Base-by-base conservation (phyloP, 2,888 invertebrate species). In the Agrotis puta region DNA sequence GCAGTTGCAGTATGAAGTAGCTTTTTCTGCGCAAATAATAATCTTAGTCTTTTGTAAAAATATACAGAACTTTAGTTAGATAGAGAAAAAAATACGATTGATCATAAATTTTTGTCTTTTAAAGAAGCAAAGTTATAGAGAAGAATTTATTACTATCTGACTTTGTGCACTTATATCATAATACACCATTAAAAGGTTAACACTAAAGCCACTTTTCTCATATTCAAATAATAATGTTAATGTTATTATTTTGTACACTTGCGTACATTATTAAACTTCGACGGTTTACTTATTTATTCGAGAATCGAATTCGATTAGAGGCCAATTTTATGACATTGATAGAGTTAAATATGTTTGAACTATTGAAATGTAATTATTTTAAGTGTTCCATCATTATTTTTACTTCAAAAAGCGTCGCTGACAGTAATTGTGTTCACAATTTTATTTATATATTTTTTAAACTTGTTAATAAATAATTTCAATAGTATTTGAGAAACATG, bases 251-350 rank as follows among this genome's bases (percentile, higher is more conserved):
- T 33, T 73, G 33, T 48, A 48, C 11, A 45, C 16, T 22, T 3
- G 4, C 13, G 13, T 27, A 22, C 22, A 20, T 45, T 61, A 47
- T 62, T 24, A 16, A 27, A 51, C 6, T 51, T 62, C 18, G 7
- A 57, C 39, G 24, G 27, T 47, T 54, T 5, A 56, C 43, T 50
- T 77, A 61, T 27, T 18, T 18, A 11, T 2, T 50, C 18, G 20
- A 47, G 11, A n/a, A 56, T 22, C 24, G 5, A 75, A 75, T 64
- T 51, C 54, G 45, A 65, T 80, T 74, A 74, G 22, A n/a, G 6
- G 45, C 3, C 48, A 50, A 56, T 74, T 74, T 63, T 63, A 16
- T 73, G 20, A 48, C 43, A 14, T 51, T 39, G 50, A 64, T 64
- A 13, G 18, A 79, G 27, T 53, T 72, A 53, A 20, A 53, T 48